Percentiles rank a stretch among this genome's conserved stretches.
phyloP scores from a whole-genome alignment of 2,113 vertebrate species.

The Zonotrichia leucophrys region DNA sequence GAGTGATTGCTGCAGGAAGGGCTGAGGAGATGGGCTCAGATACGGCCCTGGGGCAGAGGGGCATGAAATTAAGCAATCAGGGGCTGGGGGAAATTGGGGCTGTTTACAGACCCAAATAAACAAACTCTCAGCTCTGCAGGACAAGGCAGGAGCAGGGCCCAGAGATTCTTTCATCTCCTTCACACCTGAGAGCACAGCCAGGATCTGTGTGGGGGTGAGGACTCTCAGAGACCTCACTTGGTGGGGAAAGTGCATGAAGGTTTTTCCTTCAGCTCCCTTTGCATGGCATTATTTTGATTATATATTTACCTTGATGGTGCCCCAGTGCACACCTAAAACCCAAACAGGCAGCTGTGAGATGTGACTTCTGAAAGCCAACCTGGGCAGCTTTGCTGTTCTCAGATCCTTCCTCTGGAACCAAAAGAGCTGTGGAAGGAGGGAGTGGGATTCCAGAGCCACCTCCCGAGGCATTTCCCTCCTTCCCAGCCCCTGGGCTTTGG shows the following conservation, averaged over 20 bases:
- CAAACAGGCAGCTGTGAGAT: background rate
- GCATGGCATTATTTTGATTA: background rate
- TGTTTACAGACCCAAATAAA: slow-evolving; percentile 56
- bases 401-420: background rate
- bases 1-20: slow-evolving; percentile 22
- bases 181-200: background rate
- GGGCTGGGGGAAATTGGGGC: background rate
- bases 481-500: background rate
- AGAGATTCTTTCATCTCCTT: slow-evolving; percentile 57
- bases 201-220: background rate
- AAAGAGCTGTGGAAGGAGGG: background rate
- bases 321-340: background rate
- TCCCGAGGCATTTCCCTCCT: background rate
- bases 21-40: slow-evolving; percentile 7
- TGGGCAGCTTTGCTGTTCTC: fast-evolving
- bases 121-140: background rate
- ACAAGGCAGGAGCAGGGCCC: background rate
- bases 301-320: background rate
- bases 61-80: slow-evolving; percentile 37
- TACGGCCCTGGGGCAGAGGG: background rate
- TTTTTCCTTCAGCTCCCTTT: slow-evolving; percentile 3
- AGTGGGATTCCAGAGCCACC: background rate
- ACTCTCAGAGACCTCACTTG: background rate
- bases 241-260: slow-evolving; percentile 22
- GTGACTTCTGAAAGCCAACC: background rate